These are phyloP conservation scores for Capra hircus DNA, from an alignment of 2,113 vertebrate genomes.

Conservation along the genomic window DNA sequence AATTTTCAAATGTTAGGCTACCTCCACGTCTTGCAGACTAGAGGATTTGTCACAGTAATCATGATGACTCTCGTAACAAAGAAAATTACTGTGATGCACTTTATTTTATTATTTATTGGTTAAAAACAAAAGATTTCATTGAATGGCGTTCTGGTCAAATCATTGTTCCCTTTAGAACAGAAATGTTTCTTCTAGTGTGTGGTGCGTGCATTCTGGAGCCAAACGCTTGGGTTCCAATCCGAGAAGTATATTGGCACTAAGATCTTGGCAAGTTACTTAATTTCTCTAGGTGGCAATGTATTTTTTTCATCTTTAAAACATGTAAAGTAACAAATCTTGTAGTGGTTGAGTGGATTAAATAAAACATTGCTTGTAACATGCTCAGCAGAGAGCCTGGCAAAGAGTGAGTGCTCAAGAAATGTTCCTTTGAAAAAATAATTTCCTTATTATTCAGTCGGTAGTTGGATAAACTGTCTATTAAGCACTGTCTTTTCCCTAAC, in stretches of 20 bases:
- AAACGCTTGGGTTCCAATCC: neutral
- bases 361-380: neutral
- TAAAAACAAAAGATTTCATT: neutral
- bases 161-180: neutral
- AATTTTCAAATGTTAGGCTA: neutral
- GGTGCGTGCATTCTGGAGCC: fast-evolving
- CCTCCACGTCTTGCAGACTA: neutral
- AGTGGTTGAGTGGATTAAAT: neutral
- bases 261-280: neutral
- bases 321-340: neutral
- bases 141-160: neutral
- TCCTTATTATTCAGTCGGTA: neutral
- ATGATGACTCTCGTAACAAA: neutral
- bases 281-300: neutral
- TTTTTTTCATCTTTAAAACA: neutral
- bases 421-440: neutral
- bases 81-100: neutral
- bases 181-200: neutral
- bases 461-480: neutral
- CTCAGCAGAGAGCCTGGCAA: neutral
- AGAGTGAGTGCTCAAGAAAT: neutral
- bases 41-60: neutral
- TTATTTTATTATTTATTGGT: neutral
- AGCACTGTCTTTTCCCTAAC: neutral
- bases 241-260: neutral